Evolutionary conservation across 2,797 vertebrate species (phyloP), one percentile per base, ranked within the genome.

Genomic region (Chaenodraco wilsoni): DNA sequence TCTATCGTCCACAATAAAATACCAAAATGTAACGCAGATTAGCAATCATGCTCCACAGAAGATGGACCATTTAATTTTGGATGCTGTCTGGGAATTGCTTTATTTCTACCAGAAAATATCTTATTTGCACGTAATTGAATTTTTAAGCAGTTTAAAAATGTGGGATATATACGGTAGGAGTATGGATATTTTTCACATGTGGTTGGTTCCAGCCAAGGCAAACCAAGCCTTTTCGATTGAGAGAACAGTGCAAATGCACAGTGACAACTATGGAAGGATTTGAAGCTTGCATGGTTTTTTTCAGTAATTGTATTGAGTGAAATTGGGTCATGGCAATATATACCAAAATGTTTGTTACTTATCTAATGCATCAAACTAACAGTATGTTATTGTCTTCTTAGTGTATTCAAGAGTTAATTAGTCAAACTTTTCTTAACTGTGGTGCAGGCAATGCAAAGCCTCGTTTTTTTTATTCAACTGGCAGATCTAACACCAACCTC

Each of bases 381-480:
- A 21, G 31, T 57, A 15, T n/a, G 49, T 61, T 44, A 3, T 14
- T 40, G 3, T 49, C 16, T 33, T 31, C 21, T 31, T 59, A 50
- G 13, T 45, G 44, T 13, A 21, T 66, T 51, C 11, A 15, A 46
- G 69, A 76, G 19, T 75, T 62, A 81, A 70, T 67, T 6, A 37
- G 7, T 55, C 11, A 52, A 9, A 44, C 27, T 37, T 15, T 51
- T 1, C 54, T 31, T 5, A 75, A 63, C 40, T 52, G 57, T 27
- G 43, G 12, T 52, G 44, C 13, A 6, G 66, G 19, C 57, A 45
- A 50, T 73, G 58, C 40, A 72, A 68, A 80, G 58, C 66, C 51
- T 65, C 23, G 3, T 0, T 23, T 75, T 61, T 64, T 19, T 63
- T 12, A 23, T 75, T 67, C 8, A 17, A 45, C 49, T 44, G 65